Base-by-base conservation (phyloP, 2,888 invertebrate species). In the Acanthosoma haemorrhoidale region DNA sequence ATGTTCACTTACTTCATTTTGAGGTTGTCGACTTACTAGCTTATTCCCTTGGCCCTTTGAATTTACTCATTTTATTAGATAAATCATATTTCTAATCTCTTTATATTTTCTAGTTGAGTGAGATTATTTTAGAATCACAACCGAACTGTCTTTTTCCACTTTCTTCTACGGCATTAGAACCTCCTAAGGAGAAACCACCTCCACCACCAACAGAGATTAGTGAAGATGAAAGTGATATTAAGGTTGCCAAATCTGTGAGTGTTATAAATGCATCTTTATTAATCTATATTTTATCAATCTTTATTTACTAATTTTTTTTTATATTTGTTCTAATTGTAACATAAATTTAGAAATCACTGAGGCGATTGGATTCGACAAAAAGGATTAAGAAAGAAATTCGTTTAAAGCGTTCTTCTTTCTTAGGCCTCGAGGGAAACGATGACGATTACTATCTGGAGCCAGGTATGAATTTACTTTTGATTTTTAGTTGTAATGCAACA, bases 151-250 rank as follows among this genome's bases (percentile, higher is more conserved):
- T 77, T 66, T 86, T 87, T 75, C 84, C 83, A 31, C 77, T 87
- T 76, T 85, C 86, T 73, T 80, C 87, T 74, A 84, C 86, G 1
- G 80, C 83, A 5, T 84, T 84, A 77, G 89, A 91, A 77, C 92
- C 92, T 13, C 91, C 91, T n/a, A 90, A 87, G 77, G 91, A 91
- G 78, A 92, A 92, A 77, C 93, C 92, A 31, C 92, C 92, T 1
- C 92, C 92, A 11, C 90, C 90, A 2, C 91, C 91, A 0, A 83
- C 83, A 67, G 87, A 87, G 68, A 76, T 79, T 38, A 80, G 80
- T 71, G 81, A 82, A 73, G 81, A 81, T 57, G 81, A 81, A 71
- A 36, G n/a, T 51, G 67, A 67, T 4, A 25, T 31, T 16, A 51
- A 21, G 18, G 15, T 39, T 36, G 25, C 51, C n/a, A 67, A 67